Evolutionary conservation across 1,140 invertebrate species (phyloP).

Genomic region (Sweltsa coloradensis): DNA sequence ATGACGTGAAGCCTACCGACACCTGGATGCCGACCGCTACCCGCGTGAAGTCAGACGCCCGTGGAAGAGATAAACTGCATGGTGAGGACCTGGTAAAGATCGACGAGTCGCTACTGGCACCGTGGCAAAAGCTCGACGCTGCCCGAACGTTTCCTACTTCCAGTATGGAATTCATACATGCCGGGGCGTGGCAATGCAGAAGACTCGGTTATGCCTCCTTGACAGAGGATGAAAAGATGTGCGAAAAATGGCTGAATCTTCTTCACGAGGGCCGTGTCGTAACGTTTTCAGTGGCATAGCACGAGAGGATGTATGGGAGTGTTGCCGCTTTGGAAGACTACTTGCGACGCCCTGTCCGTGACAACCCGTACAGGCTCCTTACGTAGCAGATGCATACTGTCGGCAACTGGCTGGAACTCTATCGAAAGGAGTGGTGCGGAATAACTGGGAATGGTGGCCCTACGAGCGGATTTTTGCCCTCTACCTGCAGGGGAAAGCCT

Average conservation of each 20-base stretch:
- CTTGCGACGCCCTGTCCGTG: no score
- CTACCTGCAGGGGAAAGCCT: neutral
- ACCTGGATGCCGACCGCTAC: constrained; percentile 23
- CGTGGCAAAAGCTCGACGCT: constrained; percentile 30
- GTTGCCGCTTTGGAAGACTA: no score
- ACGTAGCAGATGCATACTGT: no score
- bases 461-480: neutral
- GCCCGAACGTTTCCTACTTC: constrained; percentile 25
- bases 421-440: neutral
- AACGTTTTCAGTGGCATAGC: constrained; percentile 15
- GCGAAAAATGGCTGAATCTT: constrained; percentile 22
- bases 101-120: constrained; percentile 21
- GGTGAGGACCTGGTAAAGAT: constrained; percentile 14
- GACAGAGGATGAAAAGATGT: constrained; percentile 18
- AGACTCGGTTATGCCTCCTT: constrained; percentile 10
- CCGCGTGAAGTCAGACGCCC: constrained; percentile 18
- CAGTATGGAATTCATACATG: constrained; percentile 22
- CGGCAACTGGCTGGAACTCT: no score
- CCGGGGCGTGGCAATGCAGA: constrained; percentile 17
- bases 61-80: constrained; percentile 13
- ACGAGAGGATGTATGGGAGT: constrained; percentile 17
- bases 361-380: no score
- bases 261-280: constrained; percentile 22
- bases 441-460: neutral
- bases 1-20: constrained; percentile 18